These are phyloP conservation scores for Fistularia commersonii DNA, from an alignment of 2,797 vertebrate genomes.

Conservation along the genomic window DNA sequence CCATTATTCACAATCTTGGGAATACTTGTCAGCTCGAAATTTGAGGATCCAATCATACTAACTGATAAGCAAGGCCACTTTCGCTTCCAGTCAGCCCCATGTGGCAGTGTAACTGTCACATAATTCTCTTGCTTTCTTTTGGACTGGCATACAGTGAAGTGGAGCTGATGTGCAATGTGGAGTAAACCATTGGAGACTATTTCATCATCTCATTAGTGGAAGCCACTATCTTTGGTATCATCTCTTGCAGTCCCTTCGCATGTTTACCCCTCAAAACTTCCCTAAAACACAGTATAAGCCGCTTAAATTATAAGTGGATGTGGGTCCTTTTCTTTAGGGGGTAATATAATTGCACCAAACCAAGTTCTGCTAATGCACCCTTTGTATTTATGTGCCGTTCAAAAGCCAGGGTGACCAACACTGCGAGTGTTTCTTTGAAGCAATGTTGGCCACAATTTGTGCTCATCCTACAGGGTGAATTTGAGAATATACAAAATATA, in stretches of 20 bases:
- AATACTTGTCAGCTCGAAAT: slow-evolving; percentile 46
- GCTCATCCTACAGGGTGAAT: slow-evolving; percentile 44
- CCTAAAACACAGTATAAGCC: slow-evolving; percentile 32
- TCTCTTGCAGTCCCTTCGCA: slow-evolving; percentile 37
- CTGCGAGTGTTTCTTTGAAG: slow-evolving; percentile 1
- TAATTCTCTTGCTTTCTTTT: slow-evolving; percentile 20
- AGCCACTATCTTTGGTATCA: slow-evolving; percentile 28
- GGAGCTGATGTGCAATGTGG: slow-evolving; percentile 32
- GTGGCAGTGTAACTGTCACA: slow-evolving; percentile 8
- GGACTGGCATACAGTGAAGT: slow-evolving; percentile 25
- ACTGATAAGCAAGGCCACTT: slow-evolving; percentile 52
- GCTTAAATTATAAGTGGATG: slow-evolving; percentile 47
- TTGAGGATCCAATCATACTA: slow-evolving; percentile 53
- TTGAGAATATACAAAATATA: slow-evolving; percentile 30
- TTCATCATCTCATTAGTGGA: slow-evolving; percentile 56
- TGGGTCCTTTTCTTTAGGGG: slow-evolving; percentile 32
- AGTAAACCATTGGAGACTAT: slow-evolving; percentile 37
- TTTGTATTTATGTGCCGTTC: slow-evolving; percentile 15
- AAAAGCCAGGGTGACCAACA: background rate
- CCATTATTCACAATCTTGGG: slow-evolving; percentile 56
- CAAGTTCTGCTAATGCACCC: slow-evolving; percentile 27
- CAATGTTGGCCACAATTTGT: slow-evolving; percentile 10
- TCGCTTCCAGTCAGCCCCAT: slow-evolving; percentile 10
- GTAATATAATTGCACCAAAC: slow-evolving; percentile 38
- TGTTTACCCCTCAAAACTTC: slow-evolving; percentile 49